Evolutionary conservation across 2,113 vertebrate genomes (phyloP).

Genomic region (Piliocolobus tephrosceles): DNA sequence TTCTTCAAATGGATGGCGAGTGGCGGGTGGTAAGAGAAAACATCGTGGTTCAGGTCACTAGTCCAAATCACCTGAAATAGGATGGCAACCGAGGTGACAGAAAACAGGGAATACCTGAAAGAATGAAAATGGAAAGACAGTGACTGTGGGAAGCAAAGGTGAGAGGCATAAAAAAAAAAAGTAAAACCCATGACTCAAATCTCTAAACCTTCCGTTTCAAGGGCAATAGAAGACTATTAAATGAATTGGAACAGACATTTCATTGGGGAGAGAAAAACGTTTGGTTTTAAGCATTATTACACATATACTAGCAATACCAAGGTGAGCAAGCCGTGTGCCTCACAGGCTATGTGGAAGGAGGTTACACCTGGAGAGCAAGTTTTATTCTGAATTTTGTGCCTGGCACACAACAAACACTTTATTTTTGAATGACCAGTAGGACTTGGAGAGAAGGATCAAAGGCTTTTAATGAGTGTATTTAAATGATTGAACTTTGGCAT

Average conservation of each 20-base stretch:
- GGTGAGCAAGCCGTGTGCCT: neutral
- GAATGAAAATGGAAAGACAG: neutral
- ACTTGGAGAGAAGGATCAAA: neutral
- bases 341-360: neutral
- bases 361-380: neutral
- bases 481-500: neutral
- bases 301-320: neutral
- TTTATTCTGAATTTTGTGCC: neutral
- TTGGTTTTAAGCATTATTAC: neutral
- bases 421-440: neutral
- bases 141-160: neutral
- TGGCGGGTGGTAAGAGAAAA: neutral
- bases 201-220: neutral
- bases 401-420: neutral
- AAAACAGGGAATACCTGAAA: neutral
- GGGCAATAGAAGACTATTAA: neutral
- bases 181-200: neutral
- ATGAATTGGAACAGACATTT: neutral
- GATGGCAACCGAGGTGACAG: neutral
- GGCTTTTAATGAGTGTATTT: neutral
- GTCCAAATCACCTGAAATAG: neutral
- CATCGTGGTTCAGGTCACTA: neutral
- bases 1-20: neutral
- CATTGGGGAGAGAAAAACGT: neutral
- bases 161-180: neutral